These are phyloP conservation scores for Heliocidaris tuberculata DNA, from an alignment of 35 echinoderm and acorn worm genomes.

Conservation along the genomic window DNA sequence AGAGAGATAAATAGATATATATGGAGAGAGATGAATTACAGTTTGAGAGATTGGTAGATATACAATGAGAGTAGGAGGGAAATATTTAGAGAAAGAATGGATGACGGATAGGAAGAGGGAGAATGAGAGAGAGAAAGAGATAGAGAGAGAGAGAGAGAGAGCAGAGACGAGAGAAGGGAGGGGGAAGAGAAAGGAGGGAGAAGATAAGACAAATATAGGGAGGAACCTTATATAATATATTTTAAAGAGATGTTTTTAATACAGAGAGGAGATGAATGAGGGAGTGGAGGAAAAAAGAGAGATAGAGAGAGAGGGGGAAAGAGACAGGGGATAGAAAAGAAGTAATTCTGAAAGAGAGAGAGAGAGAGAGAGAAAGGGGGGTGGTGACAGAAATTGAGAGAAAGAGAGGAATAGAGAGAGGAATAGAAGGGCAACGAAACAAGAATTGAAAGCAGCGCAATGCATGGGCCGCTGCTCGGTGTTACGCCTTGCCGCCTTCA, in stretches of 20 bases:
- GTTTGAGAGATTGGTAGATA: no score
- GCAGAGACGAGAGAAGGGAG: not conserved
- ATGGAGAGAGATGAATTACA: no score
- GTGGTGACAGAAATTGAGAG: not conserved
- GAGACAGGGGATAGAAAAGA: not conserved
- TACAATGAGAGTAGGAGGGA: no score
- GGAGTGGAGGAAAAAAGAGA: not conserved
- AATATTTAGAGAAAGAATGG: no score
- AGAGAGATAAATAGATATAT: no score
- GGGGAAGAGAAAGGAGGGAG: not conserved
- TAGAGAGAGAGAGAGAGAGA: no score
- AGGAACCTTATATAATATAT: not conserved
- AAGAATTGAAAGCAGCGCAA: conserved; percentile 10
- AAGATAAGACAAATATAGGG: not conserved
- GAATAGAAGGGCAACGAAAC: not conserved
- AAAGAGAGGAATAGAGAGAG: not conserved
- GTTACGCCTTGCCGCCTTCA: conserved; percentile 14
- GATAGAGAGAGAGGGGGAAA: not conserved
- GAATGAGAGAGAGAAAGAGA: no score
- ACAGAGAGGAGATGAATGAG: not conserved
- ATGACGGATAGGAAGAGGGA: no score
- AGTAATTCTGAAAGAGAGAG: not conserved
- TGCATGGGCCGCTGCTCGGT: not conserved
- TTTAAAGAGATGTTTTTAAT: no score
- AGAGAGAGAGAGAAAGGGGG: not conserved